Evolutionary conservation across 1,140 invertebrate species (phyloP).

Genomic region (Camponotus pennsylvanicus): DNA sequence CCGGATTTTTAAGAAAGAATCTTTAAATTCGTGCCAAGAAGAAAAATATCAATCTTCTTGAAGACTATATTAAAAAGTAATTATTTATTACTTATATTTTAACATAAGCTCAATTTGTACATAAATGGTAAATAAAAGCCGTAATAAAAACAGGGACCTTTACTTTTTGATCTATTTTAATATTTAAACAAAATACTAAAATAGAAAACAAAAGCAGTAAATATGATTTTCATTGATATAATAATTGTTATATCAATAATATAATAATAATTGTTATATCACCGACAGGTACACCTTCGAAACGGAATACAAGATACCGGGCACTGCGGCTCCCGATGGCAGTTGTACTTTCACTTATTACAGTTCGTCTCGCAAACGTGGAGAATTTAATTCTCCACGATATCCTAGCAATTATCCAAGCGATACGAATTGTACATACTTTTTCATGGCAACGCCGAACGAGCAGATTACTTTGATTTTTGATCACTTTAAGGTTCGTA

Average conservation of each 20-base stretch:
- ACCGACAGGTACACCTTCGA: constrained; percentile 92
- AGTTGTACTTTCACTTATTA: constrained; percentile 96
- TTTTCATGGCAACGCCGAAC: constrained; percentile 93
- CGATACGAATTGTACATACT: constrained; percentile 96
- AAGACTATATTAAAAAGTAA: no score
- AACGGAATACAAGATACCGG: constrained; percentile 97
- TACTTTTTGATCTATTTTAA: no score
- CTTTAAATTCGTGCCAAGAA: no score
- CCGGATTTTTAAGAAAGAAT: no score
- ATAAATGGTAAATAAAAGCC: no score
- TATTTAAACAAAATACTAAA: no score
- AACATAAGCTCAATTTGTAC: no score
- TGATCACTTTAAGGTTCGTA: constrained; percentile 96
- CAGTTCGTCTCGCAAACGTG: constrained; percentile 93
- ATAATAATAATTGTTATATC: not conserved
- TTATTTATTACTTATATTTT: no score
- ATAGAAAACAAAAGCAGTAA: no score
- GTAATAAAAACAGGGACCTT: no score
- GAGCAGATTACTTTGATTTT: constrained; percentile 97
- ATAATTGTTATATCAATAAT: not conserved
- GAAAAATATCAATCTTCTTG: no score
- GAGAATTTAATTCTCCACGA: constrained; percentile 97
- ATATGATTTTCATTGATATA: no score
- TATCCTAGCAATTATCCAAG: constrained; percentile 98
- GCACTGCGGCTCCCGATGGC: constrained; percentile 95